Evolutionary conservation across 2,888 invertebrate genomes (phyloP).

Genomic region (Hyles lineata): DNA sequence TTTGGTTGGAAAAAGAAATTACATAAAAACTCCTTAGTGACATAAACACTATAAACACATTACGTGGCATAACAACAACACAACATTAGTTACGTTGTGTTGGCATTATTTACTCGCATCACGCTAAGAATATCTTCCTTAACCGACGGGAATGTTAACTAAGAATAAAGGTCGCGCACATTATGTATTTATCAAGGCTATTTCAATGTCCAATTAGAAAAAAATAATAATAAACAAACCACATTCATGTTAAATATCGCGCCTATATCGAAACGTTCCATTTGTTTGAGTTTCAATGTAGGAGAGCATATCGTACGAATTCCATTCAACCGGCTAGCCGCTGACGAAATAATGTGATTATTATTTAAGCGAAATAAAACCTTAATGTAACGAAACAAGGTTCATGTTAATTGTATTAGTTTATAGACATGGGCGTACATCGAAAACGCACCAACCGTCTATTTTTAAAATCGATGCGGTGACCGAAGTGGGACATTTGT

Average conservation of each 20-base stretch:
- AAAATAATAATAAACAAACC: conserved; percentile 37
- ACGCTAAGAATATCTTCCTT: conserved; percentile 24
- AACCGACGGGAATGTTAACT: conserved; percentile 18
- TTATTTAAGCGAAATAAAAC: conserved; percentile 53
- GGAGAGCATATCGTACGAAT: conserved; percentile 75
- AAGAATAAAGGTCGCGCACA: conserved; percentile 17
- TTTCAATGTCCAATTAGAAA: conserved; percentile 8
- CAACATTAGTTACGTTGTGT: not conserved
- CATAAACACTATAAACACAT: conserved; percentile 1
- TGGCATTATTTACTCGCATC: conserved; percentile 12
- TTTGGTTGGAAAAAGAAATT: not conserved
- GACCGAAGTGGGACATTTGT: conserved; percentile 79
- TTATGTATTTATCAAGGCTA: conserved; percentile 12
- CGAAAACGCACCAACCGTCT: conserved; percentile 79
- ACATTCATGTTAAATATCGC: conserved; percentile 61
- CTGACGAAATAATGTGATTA: conserved; percentile 53
- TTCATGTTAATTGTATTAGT: conserved; percentile 48
- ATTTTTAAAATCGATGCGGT: conserved; percentile 84
- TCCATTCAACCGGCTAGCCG: conserved; percentile 65
- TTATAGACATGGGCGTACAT: conserved; percentile 67
- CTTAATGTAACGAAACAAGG: conserved; percentile 52
- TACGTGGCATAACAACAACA: conserved; percentile 7
- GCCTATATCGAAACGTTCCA: conserved; percentile 71
- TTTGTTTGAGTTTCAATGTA: conserved; percentile 75
- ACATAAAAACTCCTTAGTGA: not conserved